Percentiles rank a stretch among this genome's conserved stretches.
These are phyloP conservation scores for Clarias pachynema DNA, from an alignment of 2,797 vertebrate genomes.

Conservation along the genomic window DNA sequence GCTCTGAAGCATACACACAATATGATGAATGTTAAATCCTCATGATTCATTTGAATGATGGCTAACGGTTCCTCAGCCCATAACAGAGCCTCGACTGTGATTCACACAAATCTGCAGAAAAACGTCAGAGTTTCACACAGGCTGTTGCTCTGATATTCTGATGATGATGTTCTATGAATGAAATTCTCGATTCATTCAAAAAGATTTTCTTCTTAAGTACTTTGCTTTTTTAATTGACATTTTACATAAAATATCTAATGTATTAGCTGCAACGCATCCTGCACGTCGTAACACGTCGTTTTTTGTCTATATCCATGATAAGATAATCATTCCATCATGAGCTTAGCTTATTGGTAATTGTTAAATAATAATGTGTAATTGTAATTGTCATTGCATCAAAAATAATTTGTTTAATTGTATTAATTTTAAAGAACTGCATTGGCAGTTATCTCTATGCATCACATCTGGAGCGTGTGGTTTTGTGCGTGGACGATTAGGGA, in stretches of 20 bases:
- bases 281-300: too few relatives aligned
- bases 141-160: not conserved
- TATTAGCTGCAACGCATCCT: not conserved
- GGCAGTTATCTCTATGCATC: not conserved
- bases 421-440: not conserved
- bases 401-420: not conserved
- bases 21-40: not conserved
- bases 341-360: not conserved
- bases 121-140: not conserved
- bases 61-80: not conserved
- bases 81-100: not conserved
- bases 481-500: not conserved
- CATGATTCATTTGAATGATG: slow-evolving; percentile 3
- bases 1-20: not conserved
- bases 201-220: not conserved
- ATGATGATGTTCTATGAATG: not conserved
- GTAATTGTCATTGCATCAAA: not conserved
- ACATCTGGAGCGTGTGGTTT: not conserved
- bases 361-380: not conserved
- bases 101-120: not conserved
- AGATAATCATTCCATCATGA: not conserved
- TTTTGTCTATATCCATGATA: not conserved
- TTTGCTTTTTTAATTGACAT: not conserved
- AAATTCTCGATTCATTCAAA: not conserved
- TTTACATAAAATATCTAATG: too few relatives aligned